Evolutionary conservation across 2,797 vertebrate genomes (phyloP).

Genomic region (Pitangus sulphuratus): DNA sequence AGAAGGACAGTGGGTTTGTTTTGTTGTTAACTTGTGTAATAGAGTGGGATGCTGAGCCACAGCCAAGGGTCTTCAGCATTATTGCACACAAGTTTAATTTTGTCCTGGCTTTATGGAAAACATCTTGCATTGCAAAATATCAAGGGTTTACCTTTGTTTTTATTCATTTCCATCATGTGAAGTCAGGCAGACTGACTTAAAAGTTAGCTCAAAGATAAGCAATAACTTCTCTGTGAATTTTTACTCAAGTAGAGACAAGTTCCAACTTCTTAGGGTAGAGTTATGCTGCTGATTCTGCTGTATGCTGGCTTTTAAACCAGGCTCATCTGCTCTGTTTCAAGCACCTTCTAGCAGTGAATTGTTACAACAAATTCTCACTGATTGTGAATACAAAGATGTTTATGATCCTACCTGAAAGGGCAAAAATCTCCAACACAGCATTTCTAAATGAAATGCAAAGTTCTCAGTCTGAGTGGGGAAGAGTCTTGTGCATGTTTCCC

Average conservation of each 20-base stretch:
- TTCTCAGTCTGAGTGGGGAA: not conserved
- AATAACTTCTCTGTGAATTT: not conserved
- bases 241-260: not conserved
- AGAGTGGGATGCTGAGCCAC: not conserved
- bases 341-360: not conserved
- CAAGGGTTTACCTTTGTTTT: not conserved
- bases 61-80: not conserved
- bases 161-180: not conserved
- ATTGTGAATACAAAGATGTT: not conserved
- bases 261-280: not conserved
- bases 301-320: not conserved
- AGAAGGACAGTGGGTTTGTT: not conserved
- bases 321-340: not conserved
- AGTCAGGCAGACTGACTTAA: not conserved
- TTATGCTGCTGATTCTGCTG: not conserved
- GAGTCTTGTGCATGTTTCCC: not conserved
- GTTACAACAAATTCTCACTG: not conserved
- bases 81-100: not conserved
- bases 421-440: not conserved
- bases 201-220: not conserved
- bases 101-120: not conserved
- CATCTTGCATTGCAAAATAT: not conserved
- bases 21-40: not conserved
- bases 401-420: not conserved
- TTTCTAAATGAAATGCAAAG: not conserved